Conservation (phyloP, 2,113 vertebrate species). For the Microcebus jonahi region DNA sequence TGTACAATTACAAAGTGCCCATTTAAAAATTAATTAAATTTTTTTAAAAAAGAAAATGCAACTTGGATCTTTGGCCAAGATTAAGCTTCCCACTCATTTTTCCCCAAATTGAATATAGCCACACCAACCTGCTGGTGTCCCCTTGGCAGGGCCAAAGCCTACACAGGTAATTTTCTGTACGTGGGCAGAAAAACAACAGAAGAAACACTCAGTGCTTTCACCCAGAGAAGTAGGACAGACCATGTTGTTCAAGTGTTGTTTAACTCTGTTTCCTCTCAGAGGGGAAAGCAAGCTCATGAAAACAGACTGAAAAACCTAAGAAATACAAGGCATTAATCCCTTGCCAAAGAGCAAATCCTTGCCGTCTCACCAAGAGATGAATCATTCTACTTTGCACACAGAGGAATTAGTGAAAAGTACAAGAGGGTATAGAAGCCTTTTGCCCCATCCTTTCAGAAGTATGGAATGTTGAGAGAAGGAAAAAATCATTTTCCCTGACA, state of each 20-base stretch:
- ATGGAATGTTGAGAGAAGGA: not conserved
- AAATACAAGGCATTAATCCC: too few relatives aligned
- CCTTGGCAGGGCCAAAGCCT: not conserved
- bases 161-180: not conserved
- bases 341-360: too few relatives aligned
- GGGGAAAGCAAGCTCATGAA: not conserved
- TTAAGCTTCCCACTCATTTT: not conserved
- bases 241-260: not conserved
- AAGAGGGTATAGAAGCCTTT: not conserved
- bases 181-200: not conserved
- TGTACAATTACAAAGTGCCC: not conserved
- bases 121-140: not conserved
- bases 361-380: not conserved
- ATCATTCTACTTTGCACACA: not conserved
- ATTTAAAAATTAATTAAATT: not conserved
- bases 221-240: not conserved
- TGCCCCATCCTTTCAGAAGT: not conserved
- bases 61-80: not conserved
- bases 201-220: not conserved
- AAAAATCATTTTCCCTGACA: not conserved
- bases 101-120: not conserved
- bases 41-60: not conserved
- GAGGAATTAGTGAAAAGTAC: not conserved
- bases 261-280: not conserved
- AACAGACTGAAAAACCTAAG: too few relatives aligned